Conservation (phyloP, 2,888 invertebrate genomes). For the Synanthedon tipuliformis region DNA sequence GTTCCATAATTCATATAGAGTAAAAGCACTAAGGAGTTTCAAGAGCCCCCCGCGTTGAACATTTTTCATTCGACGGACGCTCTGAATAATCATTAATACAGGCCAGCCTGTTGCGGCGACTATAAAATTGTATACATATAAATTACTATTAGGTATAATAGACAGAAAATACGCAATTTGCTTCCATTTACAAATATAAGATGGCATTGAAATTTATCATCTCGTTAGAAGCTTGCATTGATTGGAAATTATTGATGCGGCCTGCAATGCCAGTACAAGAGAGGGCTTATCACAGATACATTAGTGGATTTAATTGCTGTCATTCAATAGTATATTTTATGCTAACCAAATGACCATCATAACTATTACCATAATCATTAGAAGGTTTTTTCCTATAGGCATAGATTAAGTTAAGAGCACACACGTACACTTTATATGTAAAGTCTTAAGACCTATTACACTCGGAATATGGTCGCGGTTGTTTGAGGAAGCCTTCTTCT, state of each 20-base stretch:
- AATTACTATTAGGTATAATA: background rate
- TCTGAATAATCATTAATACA: slow-evolving; percentile 32
- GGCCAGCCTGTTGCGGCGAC: slow-evolving; percentile 12
- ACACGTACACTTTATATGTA: too few relatives aligned
- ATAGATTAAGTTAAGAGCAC: too few relatives aligned
- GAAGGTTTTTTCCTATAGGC: too few relatives aligned
- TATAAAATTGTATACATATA: background rate
- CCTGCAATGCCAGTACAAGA: background rate
- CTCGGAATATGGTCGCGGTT: too few relatives aligned
- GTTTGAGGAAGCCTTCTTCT: too few relatives aligned
- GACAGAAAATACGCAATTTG: slow-evolving; percentile 19
- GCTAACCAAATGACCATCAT: too few relatives aligned
- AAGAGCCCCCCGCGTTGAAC: slow-evolving; percentile 50
- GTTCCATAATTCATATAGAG: slow-evolving; percentile 59
- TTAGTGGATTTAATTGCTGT: too few relatives aligned
- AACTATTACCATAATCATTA: too few relatives aligned
- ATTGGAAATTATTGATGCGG: background rate
- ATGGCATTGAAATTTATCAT: background rate
- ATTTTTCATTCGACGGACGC: slow-evolving; percentile 49
- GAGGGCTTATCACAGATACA: too few relatives aligned
- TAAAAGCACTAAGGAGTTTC: slow-evolving; percentile 37
- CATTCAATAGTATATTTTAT: too few relatives aligned
- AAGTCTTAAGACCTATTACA: too few relatives aligned
- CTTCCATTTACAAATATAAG: slow-evolving; percentile 2
- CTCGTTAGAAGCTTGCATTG: background rate